Percentiles rank a stretch among this genome's conserved stretches.
Evolutionary conservation across 2,113 vertebrate species (phyloP).

Genomic region (Ursus arctos): DNA sequence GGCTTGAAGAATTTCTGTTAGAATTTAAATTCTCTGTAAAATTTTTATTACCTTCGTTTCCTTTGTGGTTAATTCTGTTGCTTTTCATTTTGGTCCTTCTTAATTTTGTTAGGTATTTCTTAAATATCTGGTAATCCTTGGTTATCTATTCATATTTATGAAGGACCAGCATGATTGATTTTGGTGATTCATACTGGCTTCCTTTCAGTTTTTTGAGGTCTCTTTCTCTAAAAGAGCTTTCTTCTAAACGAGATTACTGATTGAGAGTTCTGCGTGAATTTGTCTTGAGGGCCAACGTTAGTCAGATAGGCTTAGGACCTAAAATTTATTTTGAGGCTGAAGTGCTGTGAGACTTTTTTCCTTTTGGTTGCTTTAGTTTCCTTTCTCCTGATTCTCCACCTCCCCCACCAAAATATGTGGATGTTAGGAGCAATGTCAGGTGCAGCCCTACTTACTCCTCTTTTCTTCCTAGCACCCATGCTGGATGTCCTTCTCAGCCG

Average conservation of each 20-base stretch:
- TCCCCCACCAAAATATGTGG: background rate
- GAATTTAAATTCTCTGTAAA: conserved; percentile 36
- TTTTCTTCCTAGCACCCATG: conserved; percentile 27
- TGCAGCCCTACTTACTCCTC: conserved; percentile 8
- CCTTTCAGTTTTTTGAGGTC: background rate
- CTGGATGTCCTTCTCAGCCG: conserved; percentile 8
- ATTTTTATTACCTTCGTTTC: conserved; percentile 52
- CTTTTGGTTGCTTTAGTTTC: background rate
- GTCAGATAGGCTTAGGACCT: background rate
- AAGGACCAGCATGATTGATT: conserved; percentile 36
- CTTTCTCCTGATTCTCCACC: background rate
- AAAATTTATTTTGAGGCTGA: background rate
- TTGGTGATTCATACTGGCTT: conserved; percentile 28
- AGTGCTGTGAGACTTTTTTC: background rate
- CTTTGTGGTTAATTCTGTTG: background rate
- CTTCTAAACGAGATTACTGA: background rate
- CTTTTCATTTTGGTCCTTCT: conserved; percentile 40
- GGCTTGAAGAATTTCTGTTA: background rate
- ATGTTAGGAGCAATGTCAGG: background rate
- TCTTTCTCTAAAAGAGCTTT: background rate
- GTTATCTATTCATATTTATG: conserved; percentile 18
- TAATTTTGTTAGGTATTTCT: conserved; percentile 2
- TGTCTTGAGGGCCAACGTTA: conserved; percentile 22
- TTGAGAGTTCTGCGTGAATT: background rate
- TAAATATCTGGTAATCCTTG: background rate